These are phyloP conservation scores for Gandaritis pyraliata DNA, from an alignment of 2,888 invertebrate species.

Conservation along the genomic window DNA sequence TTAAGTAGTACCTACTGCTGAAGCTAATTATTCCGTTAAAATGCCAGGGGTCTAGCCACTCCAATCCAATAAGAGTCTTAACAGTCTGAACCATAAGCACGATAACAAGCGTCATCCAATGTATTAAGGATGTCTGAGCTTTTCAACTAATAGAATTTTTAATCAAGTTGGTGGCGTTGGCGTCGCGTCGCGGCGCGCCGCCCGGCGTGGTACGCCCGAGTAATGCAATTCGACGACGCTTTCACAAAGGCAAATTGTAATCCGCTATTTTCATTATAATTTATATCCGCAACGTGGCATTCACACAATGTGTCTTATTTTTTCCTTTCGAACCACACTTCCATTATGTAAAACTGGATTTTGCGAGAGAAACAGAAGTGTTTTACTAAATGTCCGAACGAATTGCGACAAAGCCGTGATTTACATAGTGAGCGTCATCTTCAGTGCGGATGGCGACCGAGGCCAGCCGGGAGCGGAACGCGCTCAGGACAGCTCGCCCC, in stretches of 20 bases:
- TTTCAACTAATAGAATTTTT: slow-evolving; percentile 84
- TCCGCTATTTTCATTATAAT: slow-evolving; percentile 76
- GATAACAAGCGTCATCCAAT: slow-evolving; percentile 64
- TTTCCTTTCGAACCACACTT: slow-evolving; percentile 57
- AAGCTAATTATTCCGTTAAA: neutral
- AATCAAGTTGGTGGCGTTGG: slow-evolving; percentile 80
- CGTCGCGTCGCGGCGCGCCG: slow-evolving; percentile 61
- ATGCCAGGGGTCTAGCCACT: slow-evolving; percentile 5
- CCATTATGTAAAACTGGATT: slow-evolving; percentile 51
- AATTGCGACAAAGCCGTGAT: slow-evolving; percentile 64
- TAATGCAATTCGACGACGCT: slow-evolving; percentile 83
- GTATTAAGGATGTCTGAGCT: slow-evolving; percentile 78
- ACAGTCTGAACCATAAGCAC: slow-evolving; percentile 46
- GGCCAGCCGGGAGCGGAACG: slow-evolving; percentile 17
- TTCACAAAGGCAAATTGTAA: slow-evolving; percentile 84
- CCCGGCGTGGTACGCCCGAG: slow-evolving; percentile 62
- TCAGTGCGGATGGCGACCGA: slow-evolving; percentile 65
- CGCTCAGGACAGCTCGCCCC: slow-evolving; percentile 55
- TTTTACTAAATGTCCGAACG: slow-evolving; percentile 62
- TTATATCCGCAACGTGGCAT: slow-evolving; percentile 69
- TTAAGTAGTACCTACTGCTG: neutral
- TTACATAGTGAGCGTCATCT: slow-evolving; percentile 71
- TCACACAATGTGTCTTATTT: slow-evolving; percentile 70
- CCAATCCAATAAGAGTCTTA: slow-evolving; percentile 24
- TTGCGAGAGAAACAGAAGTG: slow-evolving; percentile 53